Conservation (phyloP, 2,797 vertebrate species). For the Serranus cabrilla region DNA sequence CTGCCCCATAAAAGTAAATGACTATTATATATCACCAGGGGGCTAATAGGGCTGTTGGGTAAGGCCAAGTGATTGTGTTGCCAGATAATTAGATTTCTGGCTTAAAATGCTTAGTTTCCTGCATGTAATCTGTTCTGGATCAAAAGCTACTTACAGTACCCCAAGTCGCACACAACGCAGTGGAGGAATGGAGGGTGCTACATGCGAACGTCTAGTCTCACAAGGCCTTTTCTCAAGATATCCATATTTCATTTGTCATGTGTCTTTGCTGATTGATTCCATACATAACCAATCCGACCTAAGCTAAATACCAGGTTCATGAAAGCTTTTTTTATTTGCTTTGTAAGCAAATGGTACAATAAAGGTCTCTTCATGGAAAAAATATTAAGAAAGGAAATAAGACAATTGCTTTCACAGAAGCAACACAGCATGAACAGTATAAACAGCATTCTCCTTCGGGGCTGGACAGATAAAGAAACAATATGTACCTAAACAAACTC, state of each 20-base stretch:
- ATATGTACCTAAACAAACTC: neutral
- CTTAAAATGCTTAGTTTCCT: constrained; percentile 36
- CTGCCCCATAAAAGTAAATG: constrained; percentile 66
- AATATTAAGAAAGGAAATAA: neutral
- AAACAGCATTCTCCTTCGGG: neutral
- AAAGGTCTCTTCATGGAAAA: neutral
- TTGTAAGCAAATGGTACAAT: neutral
- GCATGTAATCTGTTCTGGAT: constrained; percentile 43
- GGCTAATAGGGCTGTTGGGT: constrained; percentile 54
- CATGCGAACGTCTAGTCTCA: neutral
- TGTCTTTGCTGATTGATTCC: neutral
- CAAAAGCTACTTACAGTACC: constrained; percentile 33
- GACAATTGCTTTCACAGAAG: constrained; percentile 5
- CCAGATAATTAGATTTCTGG: constrained; percentile 56
- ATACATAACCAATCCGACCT: neutral
- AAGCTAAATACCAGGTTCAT: constrained; percentile 2
- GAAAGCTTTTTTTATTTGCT: neutral
- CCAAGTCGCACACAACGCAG: neutral
- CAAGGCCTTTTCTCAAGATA: neutral
- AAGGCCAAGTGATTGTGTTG: constrained; percentile 41
- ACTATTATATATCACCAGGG: constrained; percentile 66
- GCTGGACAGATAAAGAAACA: constrained; percentile 6
- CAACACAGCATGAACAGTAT: neutral
- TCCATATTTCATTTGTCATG: neutral
- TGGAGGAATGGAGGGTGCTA: neutral